Conservation (phyloP, 2,113 vertebrate species). For the Hyla sarda region DNA sequence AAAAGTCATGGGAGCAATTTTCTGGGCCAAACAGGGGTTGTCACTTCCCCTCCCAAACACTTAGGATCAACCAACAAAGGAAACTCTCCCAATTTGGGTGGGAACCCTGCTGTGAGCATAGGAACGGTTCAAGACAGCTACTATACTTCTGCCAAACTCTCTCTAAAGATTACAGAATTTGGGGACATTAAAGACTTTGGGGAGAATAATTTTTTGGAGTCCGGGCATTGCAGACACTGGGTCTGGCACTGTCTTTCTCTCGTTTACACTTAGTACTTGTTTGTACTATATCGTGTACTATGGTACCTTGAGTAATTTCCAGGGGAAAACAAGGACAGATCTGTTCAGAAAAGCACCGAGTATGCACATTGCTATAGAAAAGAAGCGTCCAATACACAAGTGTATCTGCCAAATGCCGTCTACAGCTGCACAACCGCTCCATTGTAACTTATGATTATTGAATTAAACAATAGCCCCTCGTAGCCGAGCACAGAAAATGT, state of each 20-base stretch:
- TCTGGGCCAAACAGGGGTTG: no score
- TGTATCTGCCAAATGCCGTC: not conserved
- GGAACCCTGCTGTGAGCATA: no score
- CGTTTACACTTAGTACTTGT: not conserved
- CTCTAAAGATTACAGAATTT: no score
- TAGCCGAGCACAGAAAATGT: not conserved
- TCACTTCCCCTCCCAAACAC: no score
- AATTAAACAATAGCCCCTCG: conserved; percentile 16
- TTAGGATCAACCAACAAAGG: no score
- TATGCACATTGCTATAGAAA: not conserved
- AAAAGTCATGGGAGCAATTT: no score
- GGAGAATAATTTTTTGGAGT: no score
- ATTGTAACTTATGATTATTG: conserved; percentile 26
- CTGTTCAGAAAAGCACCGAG: not conserved
- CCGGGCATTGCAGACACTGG: not conserved
- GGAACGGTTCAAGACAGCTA: no score
- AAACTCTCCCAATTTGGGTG: no score
- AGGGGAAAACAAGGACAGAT: not conserved
- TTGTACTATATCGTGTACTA: not conserved
- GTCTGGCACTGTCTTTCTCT: not conserved
- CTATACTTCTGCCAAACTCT: no score
- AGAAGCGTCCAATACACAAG: not conserved
- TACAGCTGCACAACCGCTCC: not conserved
- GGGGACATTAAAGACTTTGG: no score
- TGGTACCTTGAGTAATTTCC: not conserved